Base-by-base conservation (phyloP, 2,888 invertebrate species). In the Synanthedon vespiformis region DNA sequence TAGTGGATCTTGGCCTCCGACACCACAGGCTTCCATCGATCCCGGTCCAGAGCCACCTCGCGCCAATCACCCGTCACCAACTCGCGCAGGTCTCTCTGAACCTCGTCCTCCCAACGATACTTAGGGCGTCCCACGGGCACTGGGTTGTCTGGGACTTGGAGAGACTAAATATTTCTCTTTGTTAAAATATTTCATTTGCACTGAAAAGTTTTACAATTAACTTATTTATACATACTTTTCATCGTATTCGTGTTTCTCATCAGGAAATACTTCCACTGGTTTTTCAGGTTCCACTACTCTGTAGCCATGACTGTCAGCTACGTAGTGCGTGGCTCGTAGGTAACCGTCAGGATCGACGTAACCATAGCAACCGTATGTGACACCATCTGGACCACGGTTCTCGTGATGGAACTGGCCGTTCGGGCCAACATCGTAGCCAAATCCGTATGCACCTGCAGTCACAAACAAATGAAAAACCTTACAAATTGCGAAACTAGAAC, bases 301-400 rank as follows among this genome's bases (percentile, higher is more conserved):
- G 72, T 93, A 94, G 14, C 94, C 94, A 80, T 92, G 92, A 55
- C 91, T 90, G 71, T 94, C 94, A 49, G 94, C 93, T 11, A 94
- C 89, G 70, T 94, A 94, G 77, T 93, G 93, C 22, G 93, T 93
- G 50, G 91, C 92, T 40, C 90, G 89, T 11, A 93, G 85, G 56
- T 87, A 86, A 41, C 89, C 89, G 50, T 90, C 90, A 1, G 92
- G 90, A 71, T 93, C 92, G 47, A 93, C 89, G 74, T 92, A 92
- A 34, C 94, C 94, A 63, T 94, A 94, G 72, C 94, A 94, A 58
- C 94, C 94, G 64, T 94, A 94, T 0, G 93, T 94, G 14, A 94
- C 92, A 16, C 92, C 92, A 64, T 94, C 93, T 0, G 92, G 91
- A 4, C 93, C 93, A 54, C 92, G 90, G 55, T 89, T 91, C 78